Percentiles rank a stretch among this genome's conserved stretches.
phyloP scores from a whole-genome alignment of 2,888 invertebrate species.

The Itoplectis maculator region DNA sequence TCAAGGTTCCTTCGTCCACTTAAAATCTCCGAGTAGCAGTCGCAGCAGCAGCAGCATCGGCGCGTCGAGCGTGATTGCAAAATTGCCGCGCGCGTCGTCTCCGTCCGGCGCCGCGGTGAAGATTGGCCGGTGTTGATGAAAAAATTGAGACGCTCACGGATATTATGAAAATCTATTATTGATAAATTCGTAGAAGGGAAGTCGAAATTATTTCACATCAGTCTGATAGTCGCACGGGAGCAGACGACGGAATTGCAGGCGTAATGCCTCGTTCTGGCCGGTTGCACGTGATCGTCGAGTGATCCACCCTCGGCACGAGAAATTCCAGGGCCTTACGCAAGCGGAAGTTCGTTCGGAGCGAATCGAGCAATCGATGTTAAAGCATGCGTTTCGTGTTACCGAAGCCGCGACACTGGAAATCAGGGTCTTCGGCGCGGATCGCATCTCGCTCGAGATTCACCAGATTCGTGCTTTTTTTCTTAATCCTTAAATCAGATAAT shows the following conservation, averaged over 20 bases:
- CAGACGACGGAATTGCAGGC: background rate
- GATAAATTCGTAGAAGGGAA: conserved; percentile 1
- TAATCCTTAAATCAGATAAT: too few species aligned
- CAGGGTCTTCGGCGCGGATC: too few species aligned
- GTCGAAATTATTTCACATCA: conserved; percentile 6
- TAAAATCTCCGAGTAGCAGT: background rate
- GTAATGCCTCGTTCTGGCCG: background rate
- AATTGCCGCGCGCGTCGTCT: conserved; percentile 13
- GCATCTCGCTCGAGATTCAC: background rate
- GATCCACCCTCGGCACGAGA: conserved; percentile 33
- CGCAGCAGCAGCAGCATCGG: too few species aligned
- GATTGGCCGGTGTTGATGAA: conserved; percentile 11
- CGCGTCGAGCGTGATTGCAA: conserved; percentile 24
- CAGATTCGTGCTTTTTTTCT: background rate
- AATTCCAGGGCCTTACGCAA: conserved; percentile 50
- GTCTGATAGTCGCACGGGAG: background rate
- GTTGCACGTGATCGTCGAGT: conserved; percentile 38
- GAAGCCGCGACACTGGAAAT: background rate
- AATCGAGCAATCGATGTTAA: conserved; percentile 46
- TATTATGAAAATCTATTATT: conserved; percentile 22
- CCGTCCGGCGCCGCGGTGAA: conserved; percentile 15
- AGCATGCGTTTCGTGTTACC: conserved; percentile 7
- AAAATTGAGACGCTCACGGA: conserved; percentile 27
- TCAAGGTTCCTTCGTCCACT: conserved; percentile 25
- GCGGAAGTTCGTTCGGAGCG: conserved; percentile 54